Evolutionary conservation across 2,113 vertebrate genomes (phyloP), one percentile per base, ranked within the genome.

Genomic region (Labeo rohita): DNA sequence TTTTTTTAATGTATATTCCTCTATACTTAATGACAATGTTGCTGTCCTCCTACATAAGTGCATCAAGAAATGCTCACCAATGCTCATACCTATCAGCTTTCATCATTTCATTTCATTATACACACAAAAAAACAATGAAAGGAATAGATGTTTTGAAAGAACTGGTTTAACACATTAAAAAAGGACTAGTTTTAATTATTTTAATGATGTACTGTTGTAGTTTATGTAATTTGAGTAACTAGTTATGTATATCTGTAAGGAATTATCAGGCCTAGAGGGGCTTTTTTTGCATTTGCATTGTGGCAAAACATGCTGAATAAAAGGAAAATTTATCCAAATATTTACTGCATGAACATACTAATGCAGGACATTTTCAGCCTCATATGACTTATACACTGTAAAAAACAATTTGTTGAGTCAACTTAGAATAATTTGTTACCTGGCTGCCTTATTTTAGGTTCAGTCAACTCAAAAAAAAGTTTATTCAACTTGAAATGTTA

Each of bases 101-200:
- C 61, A 87, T 52, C 80, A n/a, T n/a, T n/a, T n/a, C n/a, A n/a
- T n/a, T n/a, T n/a, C n/a, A 66, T 47, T 8, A 66, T 66, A 63
- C 59, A 63, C 54, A 59, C 54, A 59, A 59, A 63, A 11, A 61
- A n/a, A n/a, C 0, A 61, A 28, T n/a, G 21, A 61, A 61, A 61
- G 21, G 6, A 18, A 56, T 56, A 56, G 6, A 56, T 61, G 56
- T n/a, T 12, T 34, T 66, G 28, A 49, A 49, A 74, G 47, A 56
- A 28, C 85, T 54, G 68, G 45, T 50, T 43, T 13, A n/a, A 34
- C 5, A 11, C n/a, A 34, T 18, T 18, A 56, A 56, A 15, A 54
- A 65, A 65, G 4, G 12, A 34, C 13, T 66, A 12, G 13, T 34
- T 23, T 63, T 10, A 23, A 63, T 63, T 28, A 23, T 63, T 63